phyloP scores from a whole-genome alignment of 1,140 invertebrate genomes.

The Alviniconcha marisindica region DNA sequence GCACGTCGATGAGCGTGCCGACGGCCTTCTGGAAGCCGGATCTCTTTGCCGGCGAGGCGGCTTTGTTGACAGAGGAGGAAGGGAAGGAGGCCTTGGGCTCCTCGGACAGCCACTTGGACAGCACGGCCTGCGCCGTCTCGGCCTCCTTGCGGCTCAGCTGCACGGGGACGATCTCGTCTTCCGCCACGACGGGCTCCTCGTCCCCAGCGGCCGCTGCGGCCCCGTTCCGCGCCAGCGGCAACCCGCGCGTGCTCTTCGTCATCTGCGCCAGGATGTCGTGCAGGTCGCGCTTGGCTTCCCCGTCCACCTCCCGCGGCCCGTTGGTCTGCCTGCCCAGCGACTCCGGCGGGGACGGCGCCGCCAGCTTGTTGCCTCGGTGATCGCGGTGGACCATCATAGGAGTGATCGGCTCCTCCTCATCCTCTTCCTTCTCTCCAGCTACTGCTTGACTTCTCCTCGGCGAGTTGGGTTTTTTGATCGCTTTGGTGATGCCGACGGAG shows the following conservation, averaged over 20 bases:
- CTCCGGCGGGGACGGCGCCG: background rate
- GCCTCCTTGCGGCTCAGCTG: conserved; percentile 28
- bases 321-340: background rate
- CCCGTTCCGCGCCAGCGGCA: background rate
- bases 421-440: background rate
- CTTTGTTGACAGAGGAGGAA: background rate
- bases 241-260: background rate
- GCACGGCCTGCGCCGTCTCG: background rate
- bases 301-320: background rate
- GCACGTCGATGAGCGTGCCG: background rate
- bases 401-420: conserved; percentile 5
- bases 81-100: background rate
- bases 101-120: conserved; percentile 29
- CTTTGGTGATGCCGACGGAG: background rate
- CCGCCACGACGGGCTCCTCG: background rate
- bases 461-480: background rate
- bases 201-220: background rate
- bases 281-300: conserved; percentile 30
- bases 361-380: conserved; percentile 13
- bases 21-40: conserved; percentile 23
- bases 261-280: conserved; percentile 18
- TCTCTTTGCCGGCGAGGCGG: background rate
- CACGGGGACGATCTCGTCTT: conserved; percentile 34
- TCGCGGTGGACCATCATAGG: conserved; percentile 26
- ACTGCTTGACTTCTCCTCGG: background rate